Conservation (phyloP, 2,888 invertebrate species). For the Mystacides longicornis region DNA sequence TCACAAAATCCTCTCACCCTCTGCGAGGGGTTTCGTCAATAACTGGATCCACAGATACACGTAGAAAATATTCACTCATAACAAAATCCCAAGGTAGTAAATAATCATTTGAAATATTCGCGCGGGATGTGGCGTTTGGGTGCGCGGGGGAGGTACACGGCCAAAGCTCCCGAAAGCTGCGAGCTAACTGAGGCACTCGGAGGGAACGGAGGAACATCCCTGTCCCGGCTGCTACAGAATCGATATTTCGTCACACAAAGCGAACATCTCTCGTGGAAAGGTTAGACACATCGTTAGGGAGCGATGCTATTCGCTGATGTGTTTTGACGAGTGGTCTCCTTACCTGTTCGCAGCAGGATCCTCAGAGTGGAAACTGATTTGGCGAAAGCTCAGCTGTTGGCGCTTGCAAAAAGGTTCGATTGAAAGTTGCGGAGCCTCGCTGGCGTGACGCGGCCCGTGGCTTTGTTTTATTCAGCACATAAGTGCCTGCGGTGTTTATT, state of each 20-base stretch:
- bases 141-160: not conserved
- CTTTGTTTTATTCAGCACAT: too few species aligned
- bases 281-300: not conserved
- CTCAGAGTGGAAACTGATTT: not conserved
- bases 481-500: too few species aligned
- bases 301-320: not conserved
- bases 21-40: too few species aligned
- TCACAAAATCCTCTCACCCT: too few species aligned
- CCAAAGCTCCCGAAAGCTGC: slow-evolving; percentile 7
- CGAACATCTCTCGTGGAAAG: not conserved
- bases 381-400: not conserved
- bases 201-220: not conserved
- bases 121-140: not conserved
- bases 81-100: too few species aligned
- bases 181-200: slow-evolving; percentile 9
- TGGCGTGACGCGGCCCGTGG: too few species aligned
- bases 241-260: not conserved
- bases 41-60: too few species aligned
- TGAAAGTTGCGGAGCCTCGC: not conserved
- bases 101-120: too few species aligned
- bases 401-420: not conserved
- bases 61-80: too few species aligned
- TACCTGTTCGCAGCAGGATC: too few species aligned
- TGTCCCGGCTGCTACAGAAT: not conserved
- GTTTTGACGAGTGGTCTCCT: not conserved